Evolutionary conservation across 2,113 vertebrate species (phyloP).

Genomic region (Amazona guildingii): DNA sequence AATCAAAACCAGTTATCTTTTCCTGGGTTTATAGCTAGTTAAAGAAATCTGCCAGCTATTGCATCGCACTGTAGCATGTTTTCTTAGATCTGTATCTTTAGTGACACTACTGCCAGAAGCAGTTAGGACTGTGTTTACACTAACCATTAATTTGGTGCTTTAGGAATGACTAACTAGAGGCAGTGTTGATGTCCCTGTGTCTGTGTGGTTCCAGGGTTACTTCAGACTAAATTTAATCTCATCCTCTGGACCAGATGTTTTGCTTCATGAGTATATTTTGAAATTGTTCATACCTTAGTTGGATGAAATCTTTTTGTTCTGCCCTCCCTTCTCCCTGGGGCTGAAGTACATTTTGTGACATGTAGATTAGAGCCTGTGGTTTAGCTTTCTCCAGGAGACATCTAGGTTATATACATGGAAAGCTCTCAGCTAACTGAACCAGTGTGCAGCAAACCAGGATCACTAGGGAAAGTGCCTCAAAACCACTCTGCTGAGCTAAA

Average conservation of each 20-base stretch:
- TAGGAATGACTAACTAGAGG: not conserved
- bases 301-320: not conserved
- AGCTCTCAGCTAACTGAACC: not conserved
- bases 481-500: not conserved
- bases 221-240: not conserved
- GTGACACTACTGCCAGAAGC: not conserved
- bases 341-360: not conserved
- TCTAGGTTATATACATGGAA: not conserved
- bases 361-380: not conserved
- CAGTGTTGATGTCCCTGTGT: not conserved
- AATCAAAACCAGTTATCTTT: not conserved
- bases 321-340: fast-evolving
- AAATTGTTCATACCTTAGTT: not conserved
- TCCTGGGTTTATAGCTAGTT: not conserved
- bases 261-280: not conserved
- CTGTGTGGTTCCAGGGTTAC: not conserved
- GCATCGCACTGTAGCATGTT: not conserved
- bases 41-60: not conserved
- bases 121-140: not conserved
- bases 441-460: not conserved
- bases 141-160: not conserved
- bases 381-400: not conserved
- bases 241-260: not conserved
- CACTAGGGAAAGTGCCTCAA: not conserved
- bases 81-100: not conserved